A percentile compares a stretch with the other conserved stretches of the same genome.
These are phyloP conservation scores for Orthonevra nobilis DNA, from an alignment of 2,888 invertebrate genomes.

Conservation along the genomic window DNA sequence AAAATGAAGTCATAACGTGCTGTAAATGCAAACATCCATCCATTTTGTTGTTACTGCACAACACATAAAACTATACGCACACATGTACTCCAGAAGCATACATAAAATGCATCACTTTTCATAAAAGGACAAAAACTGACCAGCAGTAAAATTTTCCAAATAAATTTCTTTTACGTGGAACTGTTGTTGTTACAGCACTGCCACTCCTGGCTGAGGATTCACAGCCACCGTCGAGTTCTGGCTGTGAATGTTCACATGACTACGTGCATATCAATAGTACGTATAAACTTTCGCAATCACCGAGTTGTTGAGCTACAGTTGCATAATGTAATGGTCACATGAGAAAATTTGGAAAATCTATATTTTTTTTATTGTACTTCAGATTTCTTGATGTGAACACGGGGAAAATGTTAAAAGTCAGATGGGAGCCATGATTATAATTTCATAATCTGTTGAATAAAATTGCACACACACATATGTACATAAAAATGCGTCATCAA, in stretches of 20 bases:
- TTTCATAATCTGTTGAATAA: constrained; percentile 1
- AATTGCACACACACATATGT: too few species aligned
- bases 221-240: too few species aligned
- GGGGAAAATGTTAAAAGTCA: constrained; percentile 13
- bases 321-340: constrained; percentile 49
- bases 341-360: constrained; percentile 33
- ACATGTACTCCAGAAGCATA: constrained; percentile 7
- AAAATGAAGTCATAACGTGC: constrained; percentile 57
- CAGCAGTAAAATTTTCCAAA: constrained; percentile 37
- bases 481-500: not conserved
- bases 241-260: not conserved
- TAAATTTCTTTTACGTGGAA: constrained; percentile 11
- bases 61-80: constrained; percentile 11
- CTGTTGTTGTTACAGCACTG: not conserved
- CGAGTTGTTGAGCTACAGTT: constrained; percentile 34
- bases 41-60: constrained; percentile 11
- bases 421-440: not conserved
- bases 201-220: constrained; percentile 1
- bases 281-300: constrained; percentile 53
- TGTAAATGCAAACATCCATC: constrained; percentile 48
- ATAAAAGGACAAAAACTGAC: constrained; percentile 25
- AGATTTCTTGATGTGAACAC: constrained; percentile 7
- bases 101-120: constrained; percentile 22
- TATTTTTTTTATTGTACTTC: constrained; percentile 36
- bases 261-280: not conserved